These are phyloP conservation scores for Chrysomallon squamiferum DNA, from an alignment of 1,140 invertebrate species.

Conservation along the genomic window DNA sequence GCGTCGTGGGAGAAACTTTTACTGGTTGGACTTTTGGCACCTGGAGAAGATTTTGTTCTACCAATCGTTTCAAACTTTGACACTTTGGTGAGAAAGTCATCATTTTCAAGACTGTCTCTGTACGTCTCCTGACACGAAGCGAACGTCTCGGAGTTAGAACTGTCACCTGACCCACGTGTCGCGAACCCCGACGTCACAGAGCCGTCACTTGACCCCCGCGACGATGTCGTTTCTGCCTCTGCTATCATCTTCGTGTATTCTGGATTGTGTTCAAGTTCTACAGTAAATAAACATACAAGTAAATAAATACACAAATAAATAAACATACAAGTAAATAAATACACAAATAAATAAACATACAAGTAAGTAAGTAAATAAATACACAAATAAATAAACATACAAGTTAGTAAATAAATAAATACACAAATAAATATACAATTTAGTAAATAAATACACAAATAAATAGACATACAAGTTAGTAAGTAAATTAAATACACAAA, in stretches of 20 bases:
- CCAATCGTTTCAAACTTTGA: slow-evolving; percentile 60
- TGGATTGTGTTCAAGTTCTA: slow-evolving; percentile 52
- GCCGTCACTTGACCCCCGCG: slow-evolving; percentile 17
- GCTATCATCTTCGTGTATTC: slow-evolving; percentile 57
- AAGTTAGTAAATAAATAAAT: too few species aligned
- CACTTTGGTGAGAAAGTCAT: slow-evolving; percentile 58
- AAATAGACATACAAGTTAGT: too few species aligned
- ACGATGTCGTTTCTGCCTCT: slow-evolving; percentile 38
- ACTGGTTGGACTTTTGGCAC: slow-evolving; percentile 24
- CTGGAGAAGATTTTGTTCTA: slow-evolving; percentile 36
- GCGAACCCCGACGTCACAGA: slow-evolving; percentile 2
- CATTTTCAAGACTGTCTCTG: slow-evolving; percentile 43
- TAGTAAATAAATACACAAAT: too few species aligned
- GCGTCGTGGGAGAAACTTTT: slow-evolving; percentile 13
- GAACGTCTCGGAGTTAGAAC: slow-evolving; percentile 4
- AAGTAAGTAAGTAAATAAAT: too few species aligned
- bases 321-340: too few species aligned
- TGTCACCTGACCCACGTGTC: slow-evolving; percentile 3
- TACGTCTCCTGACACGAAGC: slow-evolving; percentile 18
- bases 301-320: too few species aligned
- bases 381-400: too few species aligned
- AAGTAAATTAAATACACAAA: too few species aligned
- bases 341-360: too few species aligned
- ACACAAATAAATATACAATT: too few species aligned
- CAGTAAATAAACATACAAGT: slow-evolving; percentile 16